phyloP scores from a whole-genome alignment of 2,888 invertebrate genomes.

The Orchesellides sinensis region DNA sequence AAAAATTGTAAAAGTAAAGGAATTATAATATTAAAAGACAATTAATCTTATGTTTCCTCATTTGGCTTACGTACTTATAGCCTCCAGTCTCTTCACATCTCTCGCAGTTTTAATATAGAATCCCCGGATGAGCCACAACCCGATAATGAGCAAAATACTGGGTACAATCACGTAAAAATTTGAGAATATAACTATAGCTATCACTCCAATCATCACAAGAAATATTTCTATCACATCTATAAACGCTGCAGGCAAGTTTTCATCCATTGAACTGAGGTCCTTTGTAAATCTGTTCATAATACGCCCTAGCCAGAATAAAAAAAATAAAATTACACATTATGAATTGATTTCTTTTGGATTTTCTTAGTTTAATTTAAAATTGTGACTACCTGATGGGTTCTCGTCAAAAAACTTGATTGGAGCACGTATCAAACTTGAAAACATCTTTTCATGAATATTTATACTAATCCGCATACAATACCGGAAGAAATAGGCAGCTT shows the following conservation, averaged over 20 bases:
- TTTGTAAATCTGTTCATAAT: constrained; percentile 91
- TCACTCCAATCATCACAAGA: constrained; percentile 80
- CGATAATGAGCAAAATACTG: constrained; percentile 24
- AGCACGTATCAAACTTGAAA: constrained; percentile 77
- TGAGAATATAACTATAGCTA: constrained; percentile 77
- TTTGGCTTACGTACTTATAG: constrained; percentile 44
- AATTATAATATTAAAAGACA: neutral
- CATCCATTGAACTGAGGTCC: constrained; percentile 88
- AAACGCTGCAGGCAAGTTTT: constrained; percentile 80
- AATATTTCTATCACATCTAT: constrained; percentile 78
- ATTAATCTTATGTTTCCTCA: neutral
- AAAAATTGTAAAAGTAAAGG: neutral
- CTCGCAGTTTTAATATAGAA: constrained; percentile 59
- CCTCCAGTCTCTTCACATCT: constrained; percentile 59
- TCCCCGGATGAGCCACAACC: constrained; percentile 43
- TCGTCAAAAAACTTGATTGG: constrained; percentile 76
- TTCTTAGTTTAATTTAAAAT: neutral
- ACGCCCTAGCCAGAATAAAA: constrained; percentile 79
- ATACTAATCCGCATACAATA: constrained; percentile 77
- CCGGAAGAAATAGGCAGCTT: constrained; percentile 76
- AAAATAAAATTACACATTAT: neutral
- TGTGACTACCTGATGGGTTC: constrained; percentile 70
- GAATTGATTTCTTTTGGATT: no score
- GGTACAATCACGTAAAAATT: constrained; percentile 76
- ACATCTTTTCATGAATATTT: constrained; percentile 79